These are phyloP conservation scores for Tenebrio molitor DNA, from an alignment of 1,140 invertebrate species.

Conservation along the genomic window DNA sequence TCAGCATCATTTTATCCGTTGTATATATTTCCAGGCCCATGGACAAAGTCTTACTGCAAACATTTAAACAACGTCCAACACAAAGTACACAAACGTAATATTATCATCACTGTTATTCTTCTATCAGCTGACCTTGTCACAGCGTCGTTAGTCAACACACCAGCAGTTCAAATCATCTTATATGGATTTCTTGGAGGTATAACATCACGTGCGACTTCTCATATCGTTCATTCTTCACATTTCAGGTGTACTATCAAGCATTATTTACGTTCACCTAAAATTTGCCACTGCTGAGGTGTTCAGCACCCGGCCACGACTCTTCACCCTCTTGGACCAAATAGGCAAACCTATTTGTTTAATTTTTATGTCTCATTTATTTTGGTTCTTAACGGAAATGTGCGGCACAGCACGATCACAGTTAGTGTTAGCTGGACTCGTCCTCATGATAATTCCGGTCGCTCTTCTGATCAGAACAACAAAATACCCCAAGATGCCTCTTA, in stretches of 20 bases:
- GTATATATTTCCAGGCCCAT: conserved; percentile 48
- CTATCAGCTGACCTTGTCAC: conserved; percentile 44
- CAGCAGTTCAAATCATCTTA: conserved; percentile 41
- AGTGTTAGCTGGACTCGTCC: conserved; percentile 47
- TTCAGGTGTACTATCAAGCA: conserved; percentile 49
- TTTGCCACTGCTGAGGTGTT: conserved; percentile 41
- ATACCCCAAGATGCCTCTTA: neutral
- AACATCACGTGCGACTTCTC: neutral
- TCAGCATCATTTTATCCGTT: neutral
- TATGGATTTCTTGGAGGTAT: conserved; percentile 56
- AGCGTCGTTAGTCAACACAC: conserved; percentile 8
- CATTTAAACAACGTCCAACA: conserved; percentile 50
- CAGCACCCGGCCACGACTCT: conserved; percentile 46
- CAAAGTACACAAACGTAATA: conserved; percentile 43
- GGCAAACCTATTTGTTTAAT: conserved; percentile 51
- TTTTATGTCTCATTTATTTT: conserved; percentile 50
- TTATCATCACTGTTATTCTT: conserved; percentile 27
- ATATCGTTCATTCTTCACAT: conserved; percentile 20
- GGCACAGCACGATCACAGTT: neutral
- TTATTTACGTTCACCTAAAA: conserved; percentile 50
- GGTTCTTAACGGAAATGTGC: conserved; percentile 42
- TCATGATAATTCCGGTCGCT: conserved; percentile 51
- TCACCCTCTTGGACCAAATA: conserved; percentile 49
- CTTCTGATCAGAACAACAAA: conserved; percentile 42
- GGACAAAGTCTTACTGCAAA: conserved; percentile 47